Percentiles rank a stretch among this genome's conserved stretches.
Evolutionary conservation across 92 coral and sea anemone genomes (phyloP).

Genomic region (Metridium senile): DNA sequence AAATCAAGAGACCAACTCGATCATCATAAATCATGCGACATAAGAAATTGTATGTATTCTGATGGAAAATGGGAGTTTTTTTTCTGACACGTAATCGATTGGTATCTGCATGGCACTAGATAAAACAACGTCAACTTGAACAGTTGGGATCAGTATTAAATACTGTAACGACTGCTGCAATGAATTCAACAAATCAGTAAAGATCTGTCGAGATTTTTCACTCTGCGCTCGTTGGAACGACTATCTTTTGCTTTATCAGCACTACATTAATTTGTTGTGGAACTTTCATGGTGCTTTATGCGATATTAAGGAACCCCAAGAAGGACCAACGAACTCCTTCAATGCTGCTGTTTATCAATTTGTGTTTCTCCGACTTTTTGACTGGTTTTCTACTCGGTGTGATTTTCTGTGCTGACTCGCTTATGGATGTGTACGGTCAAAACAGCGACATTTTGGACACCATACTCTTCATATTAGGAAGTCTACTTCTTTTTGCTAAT

Average conservation of each 20-base stretch:
- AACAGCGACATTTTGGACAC: conserved; percentile 21
- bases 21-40: no score
- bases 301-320: conserved; percentile 7
- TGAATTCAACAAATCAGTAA: neutral
- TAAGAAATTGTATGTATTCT: no score
- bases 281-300: conserved; percentile 4
- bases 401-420: neutral
- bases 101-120: no score
- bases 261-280: conserved; percentile 11
- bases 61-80: no score
- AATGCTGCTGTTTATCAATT: conserved; percentile 14
- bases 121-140: no score
- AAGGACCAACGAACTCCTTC: conserved; percentile 15
- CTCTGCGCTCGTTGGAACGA: conserved; percentile 6
- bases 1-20: no score
- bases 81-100: no score
- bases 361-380: conserved; percentile 15
- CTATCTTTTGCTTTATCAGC: conserved; percentile 10
- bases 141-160: neutral
- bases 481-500: conserved; percentile 41
- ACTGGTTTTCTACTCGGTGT: conserved; percentile 17
- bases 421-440: conserved; percentile 22
- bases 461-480: conserved; percentile 1
- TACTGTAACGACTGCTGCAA: no score
- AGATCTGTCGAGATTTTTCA: neutral